A percentile compares a stretch with the other conserved stretches of the same genome.
Evolutionary conservation across 2,888 invertebrate species (phyloP).

Genomic region (Melinopterus prodromus): DNA sequence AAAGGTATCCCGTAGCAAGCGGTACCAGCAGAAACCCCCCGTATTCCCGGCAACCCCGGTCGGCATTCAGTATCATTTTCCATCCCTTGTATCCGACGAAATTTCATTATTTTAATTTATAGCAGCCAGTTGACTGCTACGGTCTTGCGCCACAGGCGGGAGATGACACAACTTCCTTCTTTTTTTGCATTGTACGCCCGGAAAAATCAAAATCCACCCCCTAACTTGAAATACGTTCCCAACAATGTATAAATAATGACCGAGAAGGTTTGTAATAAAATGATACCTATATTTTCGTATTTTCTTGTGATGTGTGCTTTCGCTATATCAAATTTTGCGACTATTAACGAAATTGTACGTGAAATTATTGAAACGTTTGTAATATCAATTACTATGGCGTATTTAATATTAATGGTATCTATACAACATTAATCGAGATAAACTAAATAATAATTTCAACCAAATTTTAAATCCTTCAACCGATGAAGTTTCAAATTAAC

Average conservation of each 20-base stretch:
- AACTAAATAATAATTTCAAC: no score
- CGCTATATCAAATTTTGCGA: no score
- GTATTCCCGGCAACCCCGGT: background rate
- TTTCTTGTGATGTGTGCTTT: no score
- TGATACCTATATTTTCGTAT: no score
- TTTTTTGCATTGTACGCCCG: background rate
- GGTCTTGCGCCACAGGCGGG: background rate
- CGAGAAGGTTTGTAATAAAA: background rate
- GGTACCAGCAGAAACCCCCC: conserved; percentile 6
- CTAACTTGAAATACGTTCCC: background rate
- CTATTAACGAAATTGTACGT: no score
- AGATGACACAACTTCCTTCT: background rate
- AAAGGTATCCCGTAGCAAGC: conserved; percentile 11
- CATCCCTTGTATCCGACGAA: conserved; percentile 8
- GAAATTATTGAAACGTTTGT: no score
- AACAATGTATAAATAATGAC: background rate
- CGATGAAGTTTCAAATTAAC: no score
- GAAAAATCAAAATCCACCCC: background rate
- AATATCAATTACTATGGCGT: no score
- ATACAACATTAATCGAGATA: no score
- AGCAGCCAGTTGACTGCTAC: background rate
- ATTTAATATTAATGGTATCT: no score
- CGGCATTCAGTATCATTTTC: conserved; percentile 18
- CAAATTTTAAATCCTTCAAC: no score
- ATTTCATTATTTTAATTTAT: conserved; percentile 27